Evolutionary conservation across 1,140 invertebrate species (phyloP).

Genomic region (Lethrus apterus): DNA sequence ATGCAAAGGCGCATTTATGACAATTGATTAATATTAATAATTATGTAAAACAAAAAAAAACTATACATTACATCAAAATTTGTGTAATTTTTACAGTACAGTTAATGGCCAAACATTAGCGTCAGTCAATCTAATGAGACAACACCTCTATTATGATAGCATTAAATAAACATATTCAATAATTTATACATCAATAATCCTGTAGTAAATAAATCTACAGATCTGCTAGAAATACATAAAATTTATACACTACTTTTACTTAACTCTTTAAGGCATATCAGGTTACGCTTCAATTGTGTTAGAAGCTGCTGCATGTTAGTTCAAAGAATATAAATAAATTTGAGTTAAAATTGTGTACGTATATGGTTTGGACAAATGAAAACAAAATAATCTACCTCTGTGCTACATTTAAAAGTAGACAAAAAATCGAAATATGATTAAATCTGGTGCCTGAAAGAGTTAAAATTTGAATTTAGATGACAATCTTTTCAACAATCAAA

Average conservation of each 20-base stretch:
- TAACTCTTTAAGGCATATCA: conserved; percentile 12
- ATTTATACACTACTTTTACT: conserved; percentile 5
- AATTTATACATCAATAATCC: conserved; percentile 1
- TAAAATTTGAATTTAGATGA: conserved; percentile 3
- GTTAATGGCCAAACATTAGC: neutral
- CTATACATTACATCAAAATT: no score
- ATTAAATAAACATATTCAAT: neutral
- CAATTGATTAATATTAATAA: no score
- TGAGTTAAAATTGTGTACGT: neutral
- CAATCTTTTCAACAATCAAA: neutral
- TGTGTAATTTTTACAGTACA: no score
- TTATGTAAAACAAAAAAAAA: no score
- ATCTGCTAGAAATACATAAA: no score
- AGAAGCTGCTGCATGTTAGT: neutral
- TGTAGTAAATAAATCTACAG: no score
- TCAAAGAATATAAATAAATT: neutral
- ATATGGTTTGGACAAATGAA: neutral
- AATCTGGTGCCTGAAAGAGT: conserved; percentile 8
- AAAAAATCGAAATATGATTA: neutral
- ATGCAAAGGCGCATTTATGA: no score
- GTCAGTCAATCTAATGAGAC: conserved; percentile 4
- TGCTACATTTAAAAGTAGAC: neutral
- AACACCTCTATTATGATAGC: neutral
- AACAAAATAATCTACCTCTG: neutral
- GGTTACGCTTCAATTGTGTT: neutral